Evolutionary conservation across 2,113 vertebrate species (phyloP).

Genomic region (Platysternon megacephalum): DNA sequence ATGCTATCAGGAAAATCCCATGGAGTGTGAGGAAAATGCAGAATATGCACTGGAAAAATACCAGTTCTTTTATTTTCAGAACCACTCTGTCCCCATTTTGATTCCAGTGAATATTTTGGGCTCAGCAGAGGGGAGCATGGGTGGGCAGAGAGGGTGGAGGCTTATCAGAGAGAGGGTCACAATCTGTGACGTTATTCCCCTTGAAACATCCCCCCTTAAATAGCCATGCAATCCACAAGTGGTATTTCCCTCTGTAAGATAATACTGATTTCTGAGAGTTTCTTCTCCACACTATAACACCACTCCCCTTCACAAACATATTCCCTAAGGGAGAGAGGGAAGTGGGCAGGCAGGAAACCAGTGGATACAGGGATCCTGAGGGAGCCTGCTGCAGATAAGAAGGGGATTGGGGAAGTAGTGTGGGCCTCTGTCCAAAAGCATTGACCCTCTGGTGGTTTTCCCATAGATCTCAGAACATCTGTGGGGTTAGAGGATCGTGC

Average conservation of each 20-base stretch:
- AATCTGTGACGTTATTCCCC: neutral
- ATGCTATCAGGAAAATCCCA: neutral
- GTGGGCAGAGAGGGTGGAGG: neutral
- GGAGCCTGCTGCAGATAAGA: neutral
- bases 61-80: neutral
- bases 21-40: neutral
- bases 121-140: neutral
- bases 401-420: neutral
- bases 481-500: neutral
- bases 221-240: neutral
- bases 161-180: neutral
- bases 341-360: neutral
- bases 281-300: neutral
- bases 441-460: neutral
- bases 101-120: neutral
- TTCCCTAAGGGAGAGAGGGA: fast-evolving
- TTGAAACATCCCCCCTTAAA: neutral
- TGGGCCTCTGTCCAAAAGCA: neutral
- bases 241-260: neutral
- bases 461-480: neutral
- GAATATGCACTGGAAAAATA: neutral
- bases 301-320: neutral
- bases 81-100: neutral
- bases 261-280: neutral
- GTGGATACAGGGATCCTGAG: neutral